Conservation (phyloP, 2,113 vertebrate genomes). For the Pterocles burchelli region DNA sequence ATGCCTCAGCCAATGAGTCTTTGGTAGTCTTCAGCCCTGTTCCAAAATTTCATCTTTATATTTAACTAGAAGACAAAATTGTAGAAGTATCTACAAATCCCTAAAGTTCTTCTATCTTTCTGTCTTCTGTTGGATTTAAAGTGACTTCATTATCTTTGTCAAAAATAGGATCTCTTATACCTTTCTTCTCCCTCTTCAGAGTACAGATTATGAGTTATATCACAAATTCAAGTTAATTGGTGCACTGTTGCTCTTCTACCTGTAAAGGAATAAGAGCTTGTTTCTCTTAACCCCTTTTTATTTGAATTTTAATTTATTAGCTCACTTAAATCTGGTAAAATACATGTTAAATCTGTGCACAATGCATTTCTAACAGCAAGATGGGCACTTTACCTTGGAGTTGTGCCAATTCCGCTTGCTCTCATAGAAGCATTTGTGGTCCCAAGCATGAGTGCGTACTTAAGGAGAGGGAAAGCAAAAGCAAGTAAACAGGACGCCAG, state of each 20-base stretch:
- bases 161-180: not conserved
- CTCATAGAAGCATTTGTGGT: not conserved
- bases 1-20: not conserved
- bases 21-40: not conserved
- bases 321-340: not conserved
- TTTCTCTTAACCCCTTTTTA: not conserved
- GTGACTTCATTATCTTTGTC: not conserved
- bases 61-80: not conserved
- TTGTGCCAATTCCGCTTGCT: not conserved
- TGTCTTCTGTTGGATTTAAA: not conserved
- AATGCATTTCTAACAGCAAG: not conserved
- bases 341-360: not conserved
- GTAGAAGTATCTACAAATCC: not conserved
- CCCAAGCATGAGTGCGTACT: not conserved
- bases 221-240: not conserved
- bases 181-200: not conserved
- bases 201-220: not conserved
- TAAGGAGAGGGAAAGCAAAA: constrained; percentile 18
- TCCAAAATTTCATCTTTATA: not conserved
- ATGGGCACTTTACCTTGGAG: not conserved
- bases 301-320: constrained; percentile 4
- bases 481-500: not conserved
- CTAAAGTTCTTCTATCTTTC: not conserved
- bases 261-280: not conserved
- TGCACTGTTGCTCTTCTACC: not conserved